Conservation (phyloP, 2,888 invertebrate species). For the Anorthoa munda region DNA sequence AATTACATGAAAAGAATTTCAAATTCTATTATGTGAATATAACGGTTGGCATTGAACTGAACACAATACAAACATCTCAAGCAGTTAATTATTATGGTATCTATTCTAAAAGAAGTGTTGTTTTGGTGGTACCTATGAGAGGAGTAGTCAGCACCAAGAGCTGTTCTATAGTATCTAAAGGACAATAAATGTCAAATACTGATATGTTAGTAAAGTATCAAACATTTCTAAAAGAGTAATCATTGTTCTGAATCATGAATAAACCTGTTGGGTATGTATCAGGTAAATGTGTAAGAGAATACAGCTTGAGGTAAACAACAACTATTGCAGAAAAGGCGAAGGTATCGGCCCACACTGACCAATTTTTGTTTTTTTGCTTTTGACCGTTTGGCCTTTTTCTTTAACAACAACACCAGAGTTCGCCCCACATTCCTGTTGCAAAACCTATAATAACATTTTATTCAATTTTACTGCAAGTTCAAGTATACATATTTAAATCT, state of each 20-base stretch:
- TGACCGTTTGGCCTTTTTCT: too few species aligned
- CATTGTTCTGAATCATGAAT: constrained; percentile 2
- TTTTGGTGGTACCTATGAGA: not conserved
- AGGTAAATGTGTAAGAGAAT: constrained; percentile 7
- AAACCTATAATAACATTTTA: constrained; percentile 31
- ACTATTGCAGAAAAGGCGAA: not conserved
- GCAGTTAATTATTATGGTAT: not conserved
- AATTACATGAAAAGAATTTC: not conserved
- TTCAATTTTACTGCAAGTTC: not conserved
- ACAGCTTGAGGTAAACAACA: constrained; percentile 8
- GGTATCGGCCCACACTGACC: constrained; percentile 9
- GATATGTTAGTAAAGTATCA: not conserved
- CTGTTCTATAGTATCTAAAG: too few species aligned
- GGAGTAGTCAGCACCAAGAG: not conserved
- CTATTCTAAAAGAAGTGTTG: not conserved
- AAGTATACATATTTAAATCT: too few species aligned
- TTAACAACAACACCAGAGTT: constrained; percentile 3
- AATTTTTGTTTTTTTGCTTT: too few species aligned
- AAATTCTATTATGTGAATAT: too few species aligned
- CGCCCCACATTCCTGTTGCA: constrained; percentile 3
- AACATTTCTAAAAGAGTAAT: too few species aligned
- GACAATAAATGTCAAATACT: too few species aligned
- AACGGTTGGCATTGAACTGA: not conserved
- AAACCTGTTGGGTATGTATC: not conserved
- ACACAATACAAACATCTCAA: constrained; percentile 1